Percentiles rank a stretch among this genome's conserved stretches.
Evolutionary conservation across 2,797 vertebrate species (phyloP).

Genomic region (Nyctalus aviator): DNA sequence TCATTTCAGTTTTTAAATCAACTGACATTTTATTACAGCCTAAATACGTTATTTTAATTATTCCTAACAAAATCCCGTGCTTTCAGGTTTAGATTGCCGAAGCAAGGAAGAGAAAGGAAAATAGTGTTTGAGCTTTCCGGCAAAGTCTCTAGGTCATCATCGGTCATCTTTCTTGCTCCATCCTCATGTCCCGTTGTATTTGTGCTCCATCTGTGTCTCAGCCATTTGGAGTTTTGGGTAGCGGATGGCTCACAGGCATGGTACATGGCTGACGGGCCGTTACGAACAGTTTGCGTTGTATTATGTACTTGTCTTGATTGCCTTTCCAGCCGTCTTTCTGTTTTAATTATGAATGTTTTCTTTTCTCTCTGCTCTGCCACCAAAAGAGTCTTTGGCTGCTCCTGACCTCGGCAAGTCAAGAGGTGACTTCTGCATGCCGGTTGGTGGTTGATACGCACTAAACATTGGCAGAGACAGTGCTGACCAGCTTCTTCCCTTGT

Average conservation of each 20-base stretch:
- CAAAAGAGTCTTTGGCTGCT: slow-evolving; percentile 99
- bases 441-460: slow-evolving; percentile 87
- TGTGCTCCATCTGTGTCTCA: not conserved
- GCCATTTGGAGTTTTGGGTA: not conserved
- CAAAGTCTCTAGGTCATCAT: not conserved
- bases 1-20: too few species aligned
- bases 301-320: slow-evolving; percentile 53
- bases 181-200: not conserved
- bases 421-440: slow-evolving; percentile 96
- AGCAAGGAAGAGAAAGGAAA: not conserved
- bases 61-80: not conserved
- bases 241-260: not conserved
- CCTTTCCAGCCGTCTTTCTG: slow-evolving; percentile 69
- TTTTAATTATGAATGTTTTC: slow-evolving; percentile 91
- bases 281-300: not conserved
- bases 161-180: rapidly evolving
- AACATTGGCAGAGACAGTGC: slow-evolving; percentile 65
- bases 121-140: not conserved
- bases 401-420: slow-evolving; percentile 99
- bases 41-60: too few species aligned
- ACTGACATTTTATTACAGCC: too few species aligned
- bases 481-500: slow-evolving; percentile 71
- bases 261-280: not conserved
- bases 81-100: not conserved
- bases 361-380: slow-evolving; percentile 89